Evolutionary conservation across 2,113 vertebrate genomes (phyloP).

Genomic region (Panthera uncia): DNA sequence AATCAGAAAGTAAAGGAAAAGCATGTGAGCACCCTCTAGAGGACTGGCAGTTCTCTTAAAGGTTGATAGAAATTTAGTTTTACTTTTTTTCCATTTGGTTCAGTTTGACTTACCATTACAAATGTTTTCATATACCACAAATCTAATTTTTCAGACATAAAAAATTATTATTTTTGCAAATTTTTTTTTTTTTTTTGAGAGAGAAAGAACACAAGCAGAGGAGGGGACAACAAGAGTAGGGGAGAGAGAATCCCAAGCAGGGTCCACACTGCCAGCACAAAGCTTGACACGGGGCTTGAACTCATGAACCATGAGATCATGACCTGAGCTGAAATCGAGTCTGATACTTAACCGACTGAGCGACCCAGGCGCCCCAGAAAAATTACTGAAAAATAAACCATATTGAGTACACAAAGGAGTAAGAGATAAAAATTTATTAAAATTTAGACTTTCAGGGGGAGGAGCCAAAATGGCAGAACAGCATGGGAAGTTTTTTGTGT

Average conservation of each 20-base stretch:
- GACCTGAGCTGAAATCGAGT: too few species aligned
- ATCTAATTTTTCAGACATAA: neutral
- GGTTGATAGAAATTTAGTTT: neutral
- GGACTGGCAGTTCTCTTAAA: neutral
- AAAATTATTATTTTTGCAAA: neutral
- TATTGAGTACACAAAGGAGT: neutral
- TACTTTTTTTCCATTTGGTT: neutral
- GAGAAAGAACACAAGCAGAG: too few species aligned
- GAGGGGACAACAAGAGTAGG: too few species aligned
- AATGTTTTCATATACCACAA: neutral
- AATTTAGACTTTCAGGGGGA: neutral
- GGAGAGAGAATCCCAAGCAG: too few species aligned
- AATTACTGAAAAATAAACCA: neutral
- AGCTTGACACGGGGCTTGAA: too few species aligned
- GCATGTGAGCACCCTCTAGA: conserved; percentile 41
- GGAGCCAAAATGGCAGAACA: too few species aligned
- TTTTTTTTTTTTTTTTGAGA: too few species aligned
- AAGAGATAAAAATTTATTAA: neutral
- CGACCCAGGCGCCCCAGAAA: neutral
- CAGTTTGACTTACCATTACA: neutral
- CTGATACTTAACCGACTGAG: too few species aligned
- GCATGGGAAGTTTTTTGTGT: too few species aligned
- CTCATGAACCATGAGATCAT: too few species aligned
- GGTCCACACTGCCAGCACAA: too few species aligned
- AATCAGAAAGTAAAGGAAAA: neutral